Conservation (phyloP, 30 jellyfish, hydroid and myxozoan genomes). For the Rhopilema esculentum region DNA sequence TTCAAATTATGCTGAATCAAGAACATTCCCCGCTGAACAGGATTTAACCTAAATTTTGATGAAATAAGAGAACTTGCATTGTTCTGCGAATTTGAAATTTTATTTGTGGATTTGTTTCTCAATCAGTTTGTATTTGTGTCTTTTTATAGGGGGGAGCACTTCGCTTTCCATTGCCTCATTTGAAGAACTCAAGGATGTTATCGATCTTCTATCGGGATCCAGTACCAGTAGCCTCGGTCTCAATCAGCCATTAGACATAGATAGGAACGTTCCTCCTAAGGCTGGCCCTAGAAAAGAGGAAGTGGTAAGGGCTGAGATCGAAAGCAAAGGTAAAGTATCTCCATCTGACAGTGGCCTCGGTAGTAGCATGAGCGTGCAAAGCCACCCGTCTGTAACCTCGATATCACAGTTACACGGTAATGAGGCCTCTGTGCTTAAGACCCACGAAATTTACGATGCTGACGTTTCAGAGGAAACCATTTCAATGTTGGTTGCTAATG, state of each 20-base stretch:
- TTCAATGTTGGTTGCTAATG: not conserved
- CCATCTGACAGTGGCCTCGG: conserved; percentile 89
- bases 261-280: conserved; percentile 7
- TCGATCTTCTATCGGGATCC: conserved; percentile 92
- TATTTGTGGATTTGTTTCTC: no score
- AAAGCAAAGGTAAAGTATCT: conserved; percentile 48
- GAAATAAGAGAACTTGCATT: no score
- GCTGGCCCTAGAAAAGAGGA: conserved; percentile 39
- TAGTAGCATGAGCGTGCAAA: conserved; percentile 74
- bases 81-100: no score
- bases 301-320: conserved; percentile 17
- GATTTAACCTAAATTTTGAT: no score
- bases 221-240: conserved; percentile 94
- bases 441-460: not conserved
- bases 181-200: conserved; percentile 98
- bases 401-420: conserved; percentile 11
- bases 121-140: no score
- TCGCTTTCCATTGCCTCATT: conserved; percentile 95
- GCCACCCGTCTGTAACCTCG: conserved; percentile 66
- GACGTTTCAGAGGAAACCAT: conserved; percentile 7
- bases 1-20: no score
- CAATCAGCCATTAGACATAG: conserved; percentile 52
- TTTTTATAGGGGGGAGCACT: conserved; percentile 39
- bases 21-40: no score
- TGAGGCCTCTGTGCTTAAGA: not conserved